Evolutionary conservation across 2,113 vertebrate species (phyloP).

Genomic region (Petaurus breviceps): DNA sequence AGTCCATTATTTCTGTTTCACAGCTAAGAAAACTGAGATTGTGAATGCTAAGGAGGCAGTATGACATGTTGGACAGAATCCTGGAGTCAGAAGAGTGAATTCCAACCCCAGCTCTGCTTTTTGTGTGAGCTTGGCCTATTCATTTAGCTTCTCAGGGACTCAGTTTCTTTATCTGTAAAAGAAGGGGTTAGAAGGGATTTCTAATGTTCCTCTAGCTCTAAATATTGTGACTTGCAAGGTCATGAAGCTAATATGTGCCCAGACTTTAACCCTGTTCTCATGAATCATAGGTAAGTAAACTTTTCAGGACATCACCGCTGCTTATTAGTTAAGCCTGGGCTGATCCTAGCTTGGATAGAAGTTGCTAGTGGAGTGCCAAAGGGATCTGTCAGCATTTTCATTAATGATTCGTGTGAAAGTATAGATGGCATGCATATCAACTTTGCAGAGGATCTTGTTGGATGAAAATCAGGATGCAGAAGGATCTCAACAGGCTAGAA

Average conservation of each 20-base stretch:
- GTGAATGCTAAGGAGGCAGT: neutral
- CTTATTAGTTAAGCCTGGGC: neutral
- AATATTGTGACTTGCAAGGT: neutral
- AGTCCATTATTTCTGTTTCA: neutral
- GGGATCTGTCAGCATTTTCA: neutral
- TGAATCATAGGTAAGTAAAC: neutral
- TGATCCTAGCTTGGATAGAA: neutral
- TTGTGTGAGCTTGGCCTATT: neutral
- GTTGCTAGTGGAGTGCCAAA: neutral
- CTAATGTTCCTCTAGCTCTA: neutral
- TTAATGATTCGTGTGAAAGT: neutral
- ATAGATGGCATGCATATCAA: neutral
- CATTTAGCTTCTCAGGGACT: neutral
- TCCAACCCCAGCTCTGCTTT: neutral
- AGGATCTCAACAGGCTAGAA: neutral
- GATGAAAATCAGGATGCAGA: neutral
- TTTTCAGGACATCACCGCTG: neutral
- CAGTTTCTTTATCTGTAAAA: neutral
- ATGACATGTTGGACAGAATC: neutral
- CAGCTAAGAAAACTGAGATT: neutral
- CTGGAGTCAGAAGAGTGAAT: neutral
- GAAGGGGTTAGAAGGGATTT: neutral
- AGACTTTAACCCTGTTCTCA: neutral
- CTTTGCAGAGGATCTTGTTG: neutral
- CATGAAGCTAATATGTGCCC: neutral